A percentile compares a stretch with the other conserved stretches of the same genome.
Evolutionary conservation across 2,888 invertebrate genomes (phyloP).

Genomic region (Rosalia funebris): DNA sequence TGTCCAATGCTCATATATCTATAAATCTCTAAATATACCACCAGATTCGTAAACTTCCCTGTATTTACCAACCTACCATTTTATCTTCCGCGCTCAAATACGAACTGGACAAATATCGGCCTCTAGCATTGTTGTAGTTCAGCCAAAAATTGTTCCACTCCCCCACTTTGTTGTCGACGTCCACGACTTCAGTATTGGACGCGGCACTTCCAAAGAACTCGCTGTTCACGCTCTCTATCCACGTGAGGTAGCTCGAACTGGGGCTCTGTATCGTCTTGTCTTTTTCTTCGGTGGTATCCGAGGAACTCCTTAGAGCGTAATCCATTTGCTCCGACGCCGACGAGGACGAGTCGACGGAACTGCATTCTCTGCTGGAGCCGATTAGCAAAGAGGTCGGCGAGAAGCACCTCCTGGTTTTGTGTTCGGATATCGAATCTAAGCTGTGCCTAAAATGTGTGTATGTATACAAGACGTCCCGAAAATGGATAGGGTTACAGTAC

Average conservation of each 20-base stretch:
- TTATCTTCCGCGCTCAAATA: conserved; percentile 49
- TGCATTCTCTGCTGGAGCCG: conserved; percentile 48
- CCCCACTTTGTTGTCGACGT: conserved; percentile 59
- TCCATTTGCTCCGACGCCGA: conserved; percentile 37
- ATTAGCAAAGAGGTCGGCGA: conserved; percentile 51
- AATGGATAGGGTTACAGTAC: no score
- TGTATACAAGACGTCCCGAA: no score
- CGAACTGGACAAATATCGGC: conserved; percentile 57
- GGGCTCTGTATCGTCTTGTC: conserved; percentile 57
- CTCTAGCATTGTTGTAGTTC: conserved; percentile 61
- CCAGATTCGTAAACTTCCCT: no score
- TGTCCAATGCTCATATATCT: no score
- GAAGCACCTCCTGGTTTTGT: conserved; percentile 59
- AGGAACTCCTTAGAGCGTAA: conserved; percentile 46
- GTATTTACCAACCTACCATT: conserved; percentile 41
- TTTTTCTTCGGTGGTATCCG: conserved; percentile 43
- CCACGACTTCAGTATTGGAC: conserved; percentile 43
- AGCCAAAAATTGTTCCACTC: conserved; percentile 66
- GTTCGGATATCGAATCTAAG: conserved; percentile 62
- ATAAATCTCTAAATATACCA: no score
- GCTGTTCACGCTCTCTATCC: conserved; percentile 62
- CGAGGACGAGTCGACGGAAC: conserved; percentile 52
- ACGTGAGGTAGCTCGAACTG: conserved; percentile 61
- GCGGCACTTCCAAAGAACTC: conserved; percentile 56
- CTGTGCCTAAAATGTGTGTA: conserved; percentile 57